Conservation (phyloP, 2,113 vertebrate species). For the Podarcis cretensis region DNA sequence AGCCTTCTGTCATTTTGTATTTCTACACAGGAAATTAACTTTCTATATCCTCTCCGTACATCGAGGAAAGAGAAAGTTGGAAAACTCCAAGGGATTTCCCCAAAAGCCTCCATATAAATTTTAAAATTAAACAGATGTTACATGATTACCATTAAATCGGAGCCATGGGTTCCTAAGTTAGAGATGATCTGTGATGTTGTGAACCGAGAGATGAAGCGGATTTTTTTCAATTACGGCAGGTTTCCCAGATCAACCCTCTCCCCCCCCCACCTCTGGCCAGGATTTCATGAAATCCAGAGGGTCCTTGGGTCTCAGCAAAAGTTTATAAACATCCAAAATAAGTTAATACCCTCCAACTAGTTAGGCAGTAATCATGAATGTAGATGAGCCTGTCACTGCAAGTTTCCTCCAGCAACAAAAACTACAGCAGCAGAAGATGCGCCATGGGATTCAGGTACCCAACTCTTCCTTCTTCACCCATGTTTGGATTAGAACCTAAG, state of each 20-base stretch:
- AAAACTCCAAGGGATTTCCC: conserved; percentile 78
- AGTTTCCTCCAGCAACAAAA: conserved; percentile 12
- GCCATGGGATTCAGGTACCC: neutral
- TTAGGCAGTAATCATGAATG: conserved; percentile 3
- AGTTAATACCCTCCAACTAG: conserved; percentile 64
- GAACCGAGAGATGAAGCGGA: conserved; percentile 72
- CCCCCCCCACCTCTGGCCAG: conserved; percentile 55
- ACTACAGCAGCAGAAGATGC: neutral
- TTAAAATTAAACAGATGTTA: conserved; percentile 90
- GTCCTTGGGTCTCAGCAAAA: conserved; percentile 54
- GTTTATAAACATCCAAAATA: conserved; percentile 62
- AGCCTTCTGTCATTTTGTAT: conserved; percentile 81
- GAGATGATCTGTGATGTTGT: conserved; percentile 76
- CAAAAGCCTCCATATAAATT: conserved; percentile 81
- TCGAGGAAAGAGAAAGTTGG: conserved; percentile 72
- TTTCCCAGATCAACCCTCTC: conserved; percentile 74
- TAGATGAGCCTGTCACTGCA: conserved; percentile 13
- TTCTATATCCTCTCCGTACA: conserved; percentile 76
- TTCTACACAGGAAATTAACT: conserved; percentile 88
- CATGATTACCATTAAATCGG: conserved; percentile 81
- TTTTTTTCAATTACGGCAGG: conserved; percentile 68
- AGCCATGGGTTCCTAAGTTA: conserved; percentile 72
- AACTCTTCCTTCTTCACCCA: neutral
- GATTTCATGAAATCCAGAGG: conserved; percentile 65
- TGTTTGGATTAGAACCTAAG: neutral